Percentiles rank a stretch among this genome's conserved stretches.
Conservation (phyloP, 2,888 invertebrate species). For the Miltochrista miniata region DNA sequence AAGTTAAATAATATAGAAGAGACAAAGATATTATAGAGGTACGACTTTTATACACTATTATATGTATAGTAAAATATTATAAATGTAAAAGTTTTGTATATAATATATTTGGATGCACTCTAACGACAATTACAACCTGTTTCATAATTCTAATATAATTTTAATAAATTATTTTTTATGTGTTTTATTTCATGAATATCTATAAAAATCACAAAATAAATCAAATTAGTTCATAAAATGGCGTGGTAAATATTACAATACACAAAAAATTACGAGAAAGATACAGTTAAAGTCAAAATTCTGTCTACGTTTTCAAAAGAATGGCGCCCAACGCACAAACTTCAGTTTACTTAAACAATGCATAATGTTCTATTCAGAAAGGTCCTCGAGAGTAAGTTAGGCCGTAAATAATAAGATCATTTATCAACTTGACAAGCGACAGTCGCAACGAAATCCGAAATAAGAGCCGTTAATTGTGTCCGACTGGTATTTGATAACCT, state of each 20-base stretch:
- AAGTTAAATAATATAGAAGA: conserved; percentile 7
- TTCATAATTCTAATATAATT: no score
- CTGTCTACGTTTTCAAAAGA: not conserved
- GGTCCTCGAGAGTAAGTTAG: conserved; percentile 3
- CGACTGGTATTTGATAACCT: not conserved
- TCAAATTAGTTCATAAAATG: no score
- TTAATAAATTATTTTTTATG: no score
- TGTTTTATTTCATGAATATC: no score
- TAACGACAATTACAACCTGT: no score
- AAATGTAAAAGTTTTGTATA: no score
- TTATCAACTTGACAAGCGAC: conserved; percentile 3
- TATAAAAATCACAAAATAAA: no score
- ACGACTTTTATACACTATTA: no score
- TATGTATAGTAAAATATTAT: no score
- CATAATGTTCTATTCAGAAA: not conserved
- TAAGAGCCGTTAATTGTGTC: conserved; percentile 7
- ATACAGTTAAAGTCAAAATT: not conserved
- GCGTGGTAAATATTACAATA: no score
- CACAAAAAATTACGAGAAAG: no score
- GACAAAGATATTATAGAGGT: not conserved
- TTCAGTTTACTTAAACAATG: conserved; percentile 1
- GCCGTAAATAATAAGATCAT: conserved; percentile 6
- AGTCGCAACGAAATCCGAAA: conserved; percentile 6
- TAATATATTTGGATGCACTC: no score
- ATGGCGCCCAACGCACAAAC: not conserved